Conservation (phyloP, 2,797 vertebrate species). For the Coregonus ussuriensis region DNA sequence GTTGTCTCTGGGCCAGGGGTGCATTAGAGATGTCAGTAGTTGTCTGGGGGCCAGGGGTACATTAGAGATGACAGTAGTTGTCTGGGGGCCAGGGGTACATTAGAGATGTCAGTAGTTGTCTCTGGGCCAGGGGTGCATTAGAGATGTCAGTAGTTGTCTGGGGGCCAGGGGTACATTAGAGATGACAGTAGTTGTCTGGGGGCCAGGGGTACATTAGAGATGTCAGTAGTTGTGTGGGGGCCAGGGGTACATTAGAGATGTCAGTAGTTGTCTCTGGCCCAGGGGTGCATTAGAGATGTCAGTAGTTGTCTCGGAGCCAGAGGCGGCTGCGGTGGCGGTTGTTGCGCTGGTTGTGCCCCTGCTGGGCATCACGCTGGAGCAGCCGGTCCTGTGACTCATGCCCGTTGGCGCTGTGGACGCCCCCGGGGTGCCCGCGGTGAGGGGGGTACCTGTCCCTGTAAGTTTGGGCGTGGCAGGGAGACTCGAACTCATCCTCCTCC, state of each 20-base stretch:
- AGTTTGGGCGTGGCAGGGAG: constrained; percentile 73
- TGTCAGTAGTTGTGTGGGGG: constrained; percentile 92
- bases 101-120: too few species aligned
- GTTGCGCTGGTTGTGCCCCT: constrained; percentile 88
- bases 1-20: too few species aligned
- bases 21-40: too few species aligned
- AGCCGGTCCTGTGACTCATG: constrained; percentile 88
- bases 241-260: constrained; percentile 72
- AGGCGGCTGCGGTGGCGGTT: constrained; percentile 90
- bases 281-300: constrained; percentile 70
- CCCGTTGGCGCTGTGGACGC: constrained; percentile 84
- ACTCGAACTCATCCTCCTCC: constrained; percentile 70
- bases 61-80: too few species aligned
- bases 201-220: constrained; percentile 35
- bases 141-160: neutral
- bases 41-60: too few species aligned
- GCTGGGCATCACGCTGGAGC: constrained; percentile 83
- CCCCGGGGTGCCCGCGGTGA: constrained; percentile 82
- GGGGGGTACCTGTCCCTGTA: constrained; percentile 91
- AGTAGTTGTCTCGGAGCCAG: constrained; percentile 94
- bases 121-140: neutral
- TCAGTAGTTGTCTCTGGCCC: constrained; percentile 95
- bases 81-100: too few species aligned
- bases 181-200: constrained; percentile 88
- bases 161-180: neutral